Evolutionary conservation across 2,113 vertebrate species (phyloP), one percentile per base, ranked within the genome.

Genomic region (Silurus glanis): DNA sequence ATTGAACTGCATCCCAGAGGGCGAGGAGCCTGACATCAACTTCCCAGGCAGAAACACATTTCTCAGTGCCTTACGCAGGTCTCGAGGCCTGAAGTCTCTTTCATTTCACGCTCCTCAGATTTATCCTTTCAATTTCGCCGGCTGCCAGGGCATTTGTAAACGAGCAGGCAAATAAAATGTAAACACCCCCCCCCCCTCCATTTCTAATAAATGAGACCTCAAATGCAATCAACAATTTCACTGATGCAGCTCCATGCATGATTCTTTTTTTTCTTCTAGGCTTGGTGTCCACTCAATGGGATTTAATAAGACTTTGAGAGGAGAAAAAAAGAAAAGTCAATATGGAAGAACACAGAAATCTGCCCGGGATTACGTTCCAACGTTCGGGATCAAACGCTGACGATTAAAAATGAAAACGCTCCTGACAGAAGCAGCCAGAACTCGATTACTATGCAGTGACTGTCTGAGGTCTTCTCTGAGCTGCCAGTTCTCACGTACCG

Each of bases 181-280:
- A 91, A 91, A 92, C 82, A 89, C 88, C 83, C 59, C 85, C 37
- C 37, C 37, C 37, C 59, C 85, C 83, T 89, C 89, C 84, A 69
- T 69, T 51, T 90, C 49, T 88, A 84, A 91, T 90, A 92, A 93
- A 92, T 85, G 87, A 92, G 90, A 86, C 87, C 88, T 92, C 81
- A 84, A 87, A 86, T 56, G 78, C 90, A 92, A 92, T 91, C 90
- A 91, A 86, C 86, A 89, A 87, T 89, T 91, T 92, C 88, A 91
- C 61, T 56, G 89, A 71, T 59, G 85, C 58, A 87, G 83, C 91
- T 90, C 89, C 76, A 56, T 80, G 80, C 72, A 16, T 76, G 75
- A 90, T 91, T 86, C 87, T 86, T 83, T 84, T 62, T 82, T 66
- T 86, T 88, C 87, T 83, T 84, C 69, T 83, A 72, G 87, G 72